These are phyloP conservation scores for Barypeithes pellucidus DNA, from an alignment of 2,888 invertebrate species.

Conservation along the genomic window DNA sequence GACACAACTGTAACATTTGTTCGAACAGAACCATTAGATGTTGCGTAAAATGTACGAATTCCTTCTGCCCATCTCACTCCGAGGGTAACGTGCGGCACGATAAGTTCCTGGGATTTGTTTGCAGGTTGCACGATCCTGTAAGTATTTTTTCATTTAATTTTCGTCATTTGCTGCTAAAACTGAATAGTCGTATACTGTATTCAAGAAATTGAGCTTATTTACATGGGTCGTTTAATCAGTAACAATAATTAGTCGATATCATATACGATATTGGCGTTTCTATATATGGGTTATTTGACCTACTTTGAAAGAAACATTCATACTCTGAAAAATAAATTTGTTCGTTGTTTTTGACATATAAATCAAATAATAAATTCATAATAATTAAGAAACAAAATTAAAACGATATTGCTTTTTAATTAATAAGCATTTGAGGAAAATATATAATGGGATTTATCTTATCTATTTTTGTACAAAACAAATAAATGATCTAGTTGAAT, in stretches of 20 bases:
- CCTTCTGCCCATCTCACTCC: constrained; percentile 68
- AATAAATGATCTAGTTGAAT: no score
- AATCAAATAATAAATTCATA: neutral
- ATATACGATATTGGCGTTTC: neutral
- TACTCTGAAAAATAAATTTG: neutral
- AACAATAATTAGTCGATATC: neutral
- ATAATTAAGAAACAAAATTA: no score
- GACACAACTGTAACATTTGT: constrained; percentile 69
- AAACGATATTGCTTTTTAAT: no score
- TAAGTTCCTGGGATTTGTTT: constrained; percentile 65
- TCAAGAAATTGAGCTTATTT: no score
- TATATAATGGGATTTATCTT: no score
- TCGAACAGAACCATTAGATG: constrained; percentile 67
- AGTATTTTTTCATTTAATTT: constrained; percentile 50
- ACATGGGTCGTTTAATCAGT: no score
- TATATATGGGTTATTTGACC: neutral
- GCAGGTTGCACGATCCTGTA: constrained; percentile 64
- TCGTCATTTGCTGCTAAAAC: neutral
- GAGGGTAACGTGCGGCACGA: constrained; percentile 67
- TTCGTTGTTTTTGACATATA: neutral
- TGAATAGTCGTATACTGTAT: neutral
- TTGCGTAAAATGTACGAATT: constrained; percentile 68
- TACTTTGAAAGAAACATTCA: constrained; percentile 10
- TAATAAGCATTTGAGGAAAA: no score
- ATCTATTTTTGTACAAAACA: no score